phyloP scores from a whole-genome alignment of 2,888 invertebrate species.

The Blomia tropicalis region DNA sequence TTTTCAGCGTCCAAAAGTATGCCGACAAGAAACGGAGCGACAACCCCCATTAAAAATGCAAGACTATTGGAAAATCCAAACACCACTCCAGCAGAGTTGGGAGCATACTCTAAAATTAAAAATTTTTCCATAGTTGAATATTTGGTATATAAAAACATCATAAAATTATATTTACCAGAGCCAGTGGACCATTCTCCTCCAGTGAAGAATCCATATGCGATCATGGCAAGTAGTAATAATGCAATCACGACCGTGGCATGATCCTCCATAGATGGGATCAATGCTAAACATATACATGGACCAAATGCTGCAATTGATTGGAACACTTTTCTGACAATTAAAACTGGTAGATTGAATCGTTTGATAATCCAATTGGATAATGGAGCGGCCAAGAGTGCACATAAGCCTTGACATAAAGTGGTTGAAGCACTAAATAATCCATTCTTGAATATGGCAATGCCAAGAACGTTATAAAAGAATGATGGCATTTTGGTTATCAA shows the following conservation, averaged over 20 bases:
- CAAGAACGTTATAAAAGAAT: slow-evolving; percentile 7
- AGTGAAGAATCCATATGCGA: slow-evolving; percentile 9
- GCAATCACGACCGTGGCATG: slow-evolving; percentile 8
- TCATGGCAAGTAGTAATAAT: background rate
- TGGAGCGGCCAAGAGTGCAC: slow-evolving; percentile 14
- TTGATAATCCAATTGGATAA: background rate
- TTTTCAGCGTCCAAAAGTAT: slow-evolving; percentile 11
- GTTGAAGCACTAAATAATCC: slow-evolving; percentile 4
- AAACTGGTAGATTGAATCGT: background rate
- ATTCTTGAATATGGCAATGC: slow-evolving; percentile 3
- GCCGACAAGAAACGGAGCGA: slow-evolving; percentile 25
- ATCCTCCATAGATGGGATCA: slow-evolving; percentile 6
- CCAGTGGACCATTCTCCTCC: slow-evolving; percentile 16
- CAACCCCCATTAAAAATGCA: slow-evolving; percentile 22
- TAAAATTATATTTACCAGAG: no score
- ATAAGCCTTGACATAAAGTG: slow-evolving; percentile 11
- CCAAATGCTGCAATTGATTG: slow-evolving; percentile 17
- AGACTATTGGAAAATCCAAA: slow-evolving; percentile 26
- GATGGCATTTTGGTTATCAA: slow-evolving; percentile 15
- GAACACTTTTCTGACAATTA: slow-evolving; percentile 19
- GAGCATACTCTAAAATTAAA: slow-evolving; percentile 20
- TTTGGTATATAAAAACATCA: background rate
- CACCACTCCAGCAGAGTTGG: slow-evolving; percentile 23
- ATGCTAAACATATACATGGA: slow-evolving; percentile 4
- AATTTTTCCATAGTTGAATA: background rate